Conservation (phyloP, 2,113 vertebrate species). For the Origma solitaria region DNA sequence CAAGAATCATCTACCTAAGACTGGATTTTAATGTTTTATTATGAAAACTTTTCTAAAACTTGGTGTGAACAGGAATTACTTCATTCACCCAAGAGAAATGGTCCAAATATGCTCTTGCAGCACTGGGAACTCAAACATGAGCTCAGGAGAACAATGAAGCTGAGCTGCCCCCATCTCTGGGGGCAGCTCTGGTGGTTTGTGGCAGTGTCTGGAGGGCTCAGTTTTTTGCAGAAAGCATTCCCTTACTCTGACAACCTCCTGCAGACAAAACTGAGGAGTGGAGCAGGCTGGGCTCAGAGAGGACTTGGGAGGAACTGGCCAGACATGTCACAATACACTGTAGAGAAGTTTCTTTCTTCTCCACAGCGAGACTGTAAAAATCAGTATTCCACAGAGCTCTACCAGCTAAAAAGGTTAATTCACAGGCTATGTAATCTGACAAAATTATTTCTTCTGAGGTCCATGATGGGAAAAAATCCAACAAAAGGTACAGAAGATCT, state of each 20-base stretch:
- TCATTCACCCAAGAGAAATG: neutral
- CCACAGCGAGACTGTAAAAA: neutral
- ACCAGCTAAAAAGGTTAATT: neutral
- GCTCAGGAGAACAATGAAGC: neutral
- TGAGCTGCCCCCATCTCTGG: no score
- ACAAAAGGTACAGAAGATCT: neutral
- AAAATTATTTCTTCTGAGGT: neutral
- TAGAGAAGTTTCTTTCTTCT: neutral
- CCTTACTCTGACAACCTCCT: neutral
- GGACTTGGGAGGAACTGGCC: neutral
- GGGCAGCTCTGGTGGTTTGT: neutral
- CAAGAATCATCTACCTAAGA: neutral
- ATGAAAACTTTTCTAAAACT: neutral
- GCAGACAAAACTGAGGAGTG: neutral
- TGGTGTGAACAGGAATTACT: neutral
- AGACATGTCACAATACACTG: neutral
- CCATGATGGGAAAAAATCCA: neutral
- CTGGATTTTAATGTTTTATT: neutral
- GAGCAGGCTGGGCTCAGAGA: neutral
- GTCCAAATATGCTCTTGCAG: neutral
- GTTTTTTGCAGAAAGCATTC: neutral
- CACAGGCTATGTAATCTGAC: neutral
- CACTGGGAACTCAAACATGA: neutral
- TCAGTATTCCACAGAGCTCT: neutral
- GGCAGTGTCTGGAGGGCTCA: neutral